Evolutionary conservation across 2,113 vertebrate genomes (phyloP).

Genomic region (Chionomys nivalis): DNA sequence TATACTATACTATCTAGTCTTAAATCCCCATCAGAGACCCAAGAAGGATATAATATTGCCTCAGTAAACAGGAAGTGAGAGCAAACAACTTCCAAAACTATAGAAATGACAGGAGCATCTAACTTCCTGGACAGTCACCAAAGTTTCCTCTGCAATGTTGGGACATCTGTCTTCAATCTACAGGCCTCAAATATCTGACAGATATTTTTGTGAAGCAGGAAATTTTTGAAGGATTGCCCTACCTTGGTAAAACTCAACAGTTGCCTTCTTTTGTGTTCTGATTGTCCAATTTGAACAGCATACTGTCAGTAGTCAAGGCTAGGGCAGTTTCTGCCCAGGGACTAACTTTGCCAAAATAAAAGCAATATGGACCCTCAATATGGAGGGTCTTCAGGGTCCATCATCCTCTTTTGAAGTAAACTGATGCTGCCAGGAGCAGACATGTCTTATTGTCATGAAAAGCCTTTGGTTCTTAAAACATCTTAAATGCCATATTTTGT

Average conservation of each 20-base stretch:
- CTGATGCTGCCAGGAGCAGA: background rate
- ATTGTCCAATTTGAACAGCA: background rate
- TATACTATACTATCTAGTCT: too few species aligned
- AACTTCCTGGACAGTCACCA: background rate
- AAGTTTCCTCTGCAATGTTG: background rate
- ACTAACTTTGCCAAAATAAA: background rate
- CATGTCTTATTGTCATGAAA: background rate
- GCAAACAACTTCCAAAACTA: too few species aligned
- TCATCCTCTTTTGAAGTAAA: background rate
- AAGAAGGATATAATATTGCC: too few species aligned
- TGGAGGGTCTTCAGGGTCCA: background rate
- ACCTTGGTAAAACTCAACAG: background rate
- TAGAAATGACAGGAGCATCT: too few species aligned
- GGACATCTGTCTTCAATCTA: background rate
- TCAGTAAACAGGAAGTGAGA: too few species aligned
- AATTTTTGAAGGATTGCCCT: background rate
- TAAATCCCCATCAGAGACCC: too few species aligned
- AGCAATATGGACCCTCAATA: background rate
- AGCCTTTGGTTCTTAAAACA: background rate
- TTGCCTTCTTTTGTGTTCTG: background rate
- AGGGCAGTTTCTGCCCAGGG: background rate
- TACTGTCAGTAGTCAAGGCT: background rate
- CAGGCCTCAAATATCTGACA: background rate
- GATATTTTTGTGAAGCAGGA: background rate
- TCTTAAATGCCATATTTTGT: background rate